Conservation (phyloP, 2,113 vertebrate species). For the Galeopterus variegatus region DNA sequence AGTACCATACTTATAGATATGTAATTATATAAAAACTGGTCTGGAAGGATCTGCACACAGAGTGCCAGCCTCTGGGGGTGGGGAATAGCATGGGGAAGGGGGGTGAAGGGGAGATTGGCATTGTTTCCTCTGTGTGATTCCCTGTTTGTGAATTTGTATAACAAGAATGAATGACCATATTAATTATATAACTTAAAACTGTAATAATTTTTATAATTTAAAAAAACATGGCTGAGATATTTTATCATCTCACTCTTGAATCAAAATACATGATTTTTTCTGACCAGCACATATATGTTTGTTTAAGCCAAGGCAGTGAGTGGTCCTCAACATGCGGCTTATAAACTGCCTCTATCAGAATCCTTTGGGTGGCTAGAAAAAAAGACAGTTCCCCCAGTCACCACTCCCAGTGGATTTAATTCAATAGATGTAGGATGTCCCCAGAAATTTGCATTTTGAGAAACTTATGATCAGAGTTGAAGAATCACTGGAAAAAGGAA, state of each 20-base stretch:
- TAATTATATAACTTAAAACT: neutral
- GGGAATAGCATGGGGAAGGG: no score
- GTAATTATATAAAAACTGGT: neutral
- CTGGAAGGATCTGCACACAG: neutral
- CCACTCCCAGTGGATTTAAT: neutral
- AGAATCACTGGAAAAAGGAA: constrained; percentile 16
- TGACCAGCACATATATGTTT: neutral
- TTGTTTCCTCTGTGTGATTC: neutral
- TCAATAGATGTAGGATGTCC: neutral
- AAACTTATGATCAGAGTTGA: neutral
- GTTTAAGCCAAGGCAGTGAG: neutral
- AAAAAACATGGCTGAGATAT: neutral
- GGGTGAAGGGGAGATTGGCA: neutral
- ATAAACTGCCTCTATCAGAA: neutral
- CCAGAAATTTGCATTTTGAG: constrained; percentile 45
- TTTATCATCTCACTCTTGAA: constrained; percentile 23
- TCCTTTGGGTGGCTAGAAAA: neutral
- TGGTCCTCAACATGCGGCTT: neutral
- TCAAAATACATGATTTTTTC: neutral
- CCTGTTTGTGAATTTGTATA: neutral
- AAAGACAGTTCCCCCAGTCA: neutral
- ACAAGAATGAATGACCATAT: neutral
- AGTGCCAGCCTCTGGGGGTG: accelerated
- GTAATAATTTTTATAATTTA: constrained; percentile 1
- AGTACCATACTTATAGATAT: neutral